Percentiles rank a stretch among this genome's conserved stretches.
Conservation (phyloP, 1,140 invertebrate genomes). For the Tetramorium simillimum region DNA sequence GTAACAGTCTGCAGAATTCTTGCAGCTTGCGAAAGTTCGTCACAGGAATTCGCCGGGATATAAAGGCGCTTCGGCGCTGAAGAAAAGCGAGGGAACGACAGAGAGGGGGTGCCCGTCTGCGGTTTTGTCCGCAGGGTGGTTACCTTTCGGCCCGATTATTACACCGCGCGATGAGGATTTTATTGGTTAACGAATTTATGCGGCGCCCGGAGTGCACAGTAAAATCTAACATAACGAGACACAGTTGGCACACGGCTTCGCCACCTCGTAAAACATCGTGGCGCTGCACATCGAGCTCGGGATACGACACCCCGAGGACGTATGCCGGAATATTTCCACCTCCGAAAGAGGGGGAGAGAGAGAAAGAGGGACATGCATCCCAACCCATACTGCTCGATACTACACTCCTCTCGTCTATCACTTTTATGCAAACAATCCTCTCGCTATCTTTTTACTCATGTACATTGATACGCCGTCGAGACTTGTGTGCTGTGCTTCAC, state of each 20-base stretch:
- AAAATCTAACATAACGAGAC: constrained; percentile 84
- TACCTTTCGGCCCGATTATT: constrained; percentile 74
- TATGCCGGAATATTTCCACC: constrained; percentile 69
- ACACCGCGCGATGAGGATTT: constrained; percentile 78
- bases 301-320: constrained; percentile 77
- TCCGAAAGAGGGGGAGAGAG: constrained; percentile 62
- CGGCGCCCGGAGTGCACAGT: constrained; percentile 77
- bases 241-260: constrained; percentile 82
- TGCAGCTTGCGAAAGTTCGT: neutral
- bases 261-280: constrained; percentile 82
- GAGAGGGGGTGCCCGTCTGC: neutral
- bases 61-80: neutral
- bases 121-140: constrained; percentile 47
- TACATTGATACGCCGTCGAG: constrained; percentile 34
- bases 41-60: neutral
- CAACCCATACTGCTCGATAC: constrained; percentile 25
- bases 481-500: neutral
- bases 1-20: neutral
- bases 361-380: constrained; percentile 70
- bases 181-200: constrained; percentile 84
- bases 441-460: constrained; percentile 34
- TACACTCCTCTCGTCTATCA: constrained; percentile 38
- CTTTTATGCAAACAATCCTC: constrained; percentile 58
- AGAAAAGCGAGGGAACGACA: neutral
- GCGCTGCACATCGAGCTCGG: constrained; percentile 55